These are phyloP conservation scores for Channa argus DNA, from an alignment of 2,113 vertebrate species.

Conservation along the genomic window DNA sequence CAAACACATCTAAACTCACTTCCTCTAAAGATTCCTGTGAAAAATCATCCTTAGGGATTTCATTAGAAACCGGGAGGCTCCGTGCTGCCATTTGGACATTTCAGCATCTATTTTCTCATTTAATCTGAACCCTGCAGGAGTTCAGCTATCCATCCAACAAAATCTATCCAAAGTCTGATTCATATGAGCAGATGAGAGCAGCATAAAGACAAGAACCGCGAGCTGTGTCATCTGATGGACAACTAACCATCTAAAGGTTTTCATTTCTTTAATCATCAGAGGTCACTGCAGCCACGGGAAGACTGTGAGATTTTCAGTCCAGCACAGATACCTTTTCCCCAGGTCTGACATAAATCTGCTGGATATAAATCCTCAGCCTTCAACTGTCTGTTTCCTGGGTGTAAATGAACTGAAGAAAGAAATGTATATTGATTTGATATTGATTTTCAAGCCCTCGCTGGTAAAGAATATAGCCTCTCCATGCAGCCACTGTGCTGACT, in stretches of 20 bases:
- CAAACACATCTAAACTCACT: constrained; percentile 1
- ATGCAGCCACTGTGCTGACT: not conserved
- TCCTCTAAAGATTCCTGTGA: constrained; percentile 1
- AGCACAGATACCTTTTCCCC: not conserved
- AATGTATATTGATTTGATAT: constrained; percentile 33
- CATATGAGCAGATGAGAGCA: no score
- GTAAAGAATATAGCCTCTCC: not conserved
- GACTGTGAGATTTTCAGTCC: not conserved
- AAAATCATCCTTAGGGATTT: not conserved
- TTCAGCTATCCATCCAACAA: no score
- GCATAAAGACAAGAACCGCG: no score
- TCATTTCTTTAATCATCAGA: not conserved
- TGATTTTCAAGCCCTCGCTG: constrained; percentile 6
- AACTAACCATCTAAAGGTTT: no score
- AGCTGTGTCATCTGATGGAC: not conserved
- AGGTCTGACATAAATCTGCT: not conserved
- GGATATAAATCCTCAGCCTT: not conserved
- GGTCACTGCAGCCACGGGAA: not conserved
- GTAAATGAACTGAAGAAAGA: constrained; percentile 8
- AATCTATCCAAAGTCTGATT: not conserved
- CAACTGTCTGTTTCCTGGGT: not conserved
- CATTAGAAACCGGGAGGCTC: not conserved
- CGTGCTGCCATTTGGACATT: not conserved
- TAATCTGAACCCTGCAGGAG: no score
- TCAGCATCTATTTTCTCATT: no score